These are phyloP conservation scores for Helostoma temminkii DNA, from an alignment of 2,797 vertebrate species.

Conservation along the genomic window DNA sequence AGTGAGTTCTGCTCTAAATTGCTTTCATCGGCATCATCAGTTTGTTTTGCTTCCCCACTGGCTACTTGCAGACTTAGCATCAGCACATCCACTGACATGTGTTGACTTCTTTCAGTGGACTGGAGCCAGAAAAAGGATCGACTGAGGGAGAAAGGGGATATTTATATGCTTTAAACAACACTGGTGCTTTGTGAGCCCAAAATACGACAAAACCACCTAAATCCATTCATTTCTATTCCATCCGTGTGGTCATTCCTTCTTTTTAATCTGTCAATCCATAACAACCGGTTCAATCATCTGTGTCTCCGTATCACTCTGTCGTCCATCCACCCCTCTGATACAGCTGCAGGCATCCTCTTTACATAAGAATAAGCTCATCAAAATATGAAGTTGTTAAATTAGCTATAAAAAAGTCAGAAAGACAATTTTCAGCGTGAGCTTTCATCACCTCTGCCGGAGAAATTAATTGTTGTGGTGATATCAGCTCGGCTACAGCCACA, in stretches of 20 bases:
- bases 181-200: too few species aligned
- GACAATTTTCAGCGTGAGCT: slow-evolving; percentile 73
- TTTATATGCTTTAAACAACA: too few species aligned
- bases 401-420: slow-evolving; percentile 69
- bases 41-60: too few species aligned
- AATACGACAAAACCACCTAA: too few species aligned
- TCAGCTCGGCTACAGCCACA: slow-evolving; percentile 74
- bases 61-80: too few species aligned
- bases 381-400: slow-evolving; percentile 73
- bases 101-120: too few species aligned
- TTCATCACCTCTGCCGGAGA: slow-evolving; percentile 76
- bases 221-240: slow-evolving; percentile 22
- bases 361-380: slow-evolving; percentile 48
- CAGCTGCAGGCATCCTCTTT: slow-evolving; percentile 38
- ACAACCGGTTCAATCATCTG: slow-evolving; percentile 32
- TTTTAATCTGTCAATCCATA: slow-evolving; percentile 3
- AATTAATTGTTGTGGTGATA: slow-evolving; percentile 84
- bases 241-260: slow-evolving; percentile 13
- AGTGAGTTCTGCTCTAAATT: too few species aligned
- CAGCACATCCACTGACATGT: too few species aligned
- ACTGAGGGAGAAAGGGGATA: too few species aligned
- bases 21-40: too few species aligned
- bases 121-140: too few species aligned
- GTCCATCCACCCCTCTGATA: slow-evolving; percentile 18
- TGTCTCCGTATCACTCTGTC: neutral